A percentile compares a stretch with the other conserved stretches of the same genome.
These are phyloP conservation scores for Cryptocheilus praepositus DNA, from an alignment of 2,888 invertebrate genomes.

Conservation along the genomic window DNA sequence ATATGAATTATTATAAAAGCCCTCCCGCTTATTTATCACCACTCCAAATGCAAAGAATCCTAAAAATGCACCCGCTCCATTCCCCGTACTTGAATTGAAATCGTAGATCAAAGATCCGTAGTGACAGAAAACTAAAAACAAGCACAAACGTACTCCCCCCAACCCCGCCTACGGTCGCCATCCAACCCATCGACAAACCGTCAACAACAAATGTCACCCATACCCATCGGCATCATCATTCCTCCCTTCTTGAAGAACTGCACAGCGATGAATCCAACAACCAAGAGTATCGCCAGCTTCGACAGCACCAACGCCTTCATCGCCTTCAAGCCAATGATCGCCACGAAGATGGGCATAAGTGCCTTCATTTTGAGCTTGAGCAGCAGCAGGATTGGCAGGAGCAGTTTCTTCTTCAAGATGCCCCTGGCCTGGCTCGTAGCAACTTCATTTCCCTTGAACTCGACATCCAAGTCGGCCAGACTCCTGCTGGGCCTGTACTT, in stretches of 20 bases:
- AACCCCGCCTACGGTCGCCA: no score
- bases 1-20: no score
- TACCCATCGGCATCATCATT: constrained; percentile 73
- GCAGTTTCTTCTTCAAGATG: constrained; percentile 87
- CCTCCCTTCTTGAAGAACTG: constrained; percentile 88
- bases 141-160: no score
- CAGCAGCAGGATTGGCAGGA: constrained; percentile 86
- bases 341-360: constrained; percentile 87
- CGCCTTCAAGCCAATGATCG: constrained; percentile 87
- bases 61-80: no score
- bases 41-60: no score
- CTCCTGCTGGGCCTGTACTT: constrained; percentile 71
- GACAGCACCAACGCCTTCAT: constrained; percentile 89
- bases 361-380: constrained; percentile 90
- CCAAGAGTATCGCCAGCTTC: constrained; percentile 87
- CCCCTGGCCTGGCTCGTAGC: constrained; percentile 79
- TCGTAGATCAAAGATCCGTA: no score
- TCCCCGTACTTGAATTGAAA: no score
- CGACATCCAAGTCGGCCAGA: constrained; percentile 72
- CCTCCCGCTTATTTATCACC: no score
- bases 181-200: no score
- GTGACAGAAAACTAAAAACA: no score
- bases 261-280: constrained; percentile 87
- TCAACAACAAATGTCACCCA: constrained; percentile 21
- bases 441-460: constrained; percentile 68